Percentiles rank a stretch among this genome's conserved stretches.
These are phyloP conservation scores for Sminthurides aquaticus DNA, from an alignment of 2,888 invertebrate species.

Conservation along the genomic window DNA sequence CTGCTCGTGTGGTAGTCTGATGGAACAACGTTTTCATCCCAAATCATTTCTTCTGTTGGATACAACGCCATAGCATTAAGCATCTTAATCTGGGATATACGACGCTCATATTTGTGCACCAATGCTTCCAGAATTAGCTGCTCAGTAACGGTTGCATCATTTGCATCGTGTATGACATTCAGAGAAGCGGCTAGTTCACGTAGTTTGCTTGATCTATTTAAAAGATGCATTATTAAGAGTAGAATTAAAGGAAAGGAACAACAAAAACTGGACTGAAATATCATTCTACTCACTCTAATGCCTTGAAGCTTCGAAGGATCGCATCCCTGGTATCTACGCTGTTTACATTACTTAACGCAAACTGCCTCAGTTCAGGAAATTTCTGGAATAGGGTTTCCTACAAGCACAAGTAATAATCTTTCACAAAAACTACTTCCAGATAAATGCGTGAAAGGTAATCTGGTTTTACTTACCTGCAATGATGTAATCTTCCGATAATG, in stretches of 20 bases:
- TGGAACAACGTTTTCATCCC: slow-evolving; percentile 98
- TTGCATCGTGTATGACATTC: slow-evolving; percentile 71
- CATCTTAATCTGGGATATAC: slow-evolving; percentile 85
- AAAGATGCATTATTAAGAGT: too few relatives aligned
- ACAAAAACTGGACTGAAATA: neutral
- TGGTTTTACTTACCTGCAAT: slow-evolving; percentile 62
- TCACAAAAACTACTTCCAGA: too few relatives aligned
- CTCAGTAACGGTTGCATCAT: slow-evolving; percentile 60
- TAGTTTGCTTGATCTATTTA: slow-evolving; percentile 67
- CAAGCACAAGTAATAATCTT: too few relatives aligned
- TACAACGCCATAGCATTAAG: slow-evolving; percentile 97
- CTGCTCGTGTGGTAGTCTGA: slow-evolving; percentile 95
- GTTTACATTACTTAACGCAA: slow-evolving; percentile 87
- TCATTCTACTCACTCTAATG: neutral
- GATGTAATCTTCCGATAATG: slow-evolving; percentile 90
- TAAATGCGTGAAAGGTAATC: slow-evolving; percentile 4
- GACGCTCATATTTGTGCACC: slow-evolving; percentile 79
- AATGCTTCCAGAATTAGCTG: slow-evolving; percentile 76
- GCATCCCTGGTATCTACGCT: slow-evolving; percentile 84
- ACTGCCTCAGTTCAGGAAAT: slow-evolving; percentile 74
- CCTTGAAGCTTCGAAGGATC: slow-evolving; percentile 52
- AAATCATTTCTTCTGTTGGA: slow-evolving; percentile 94
- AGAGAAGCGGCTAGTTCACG: slow-evolving; percentile 79
- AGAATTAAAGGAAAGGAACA: neutral
- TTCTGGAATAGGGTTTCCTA: slow-evolving; percentile 89